Conservation (phyloP, 2,888 invertebrate species). For the Cabera pusaria region DNA sequence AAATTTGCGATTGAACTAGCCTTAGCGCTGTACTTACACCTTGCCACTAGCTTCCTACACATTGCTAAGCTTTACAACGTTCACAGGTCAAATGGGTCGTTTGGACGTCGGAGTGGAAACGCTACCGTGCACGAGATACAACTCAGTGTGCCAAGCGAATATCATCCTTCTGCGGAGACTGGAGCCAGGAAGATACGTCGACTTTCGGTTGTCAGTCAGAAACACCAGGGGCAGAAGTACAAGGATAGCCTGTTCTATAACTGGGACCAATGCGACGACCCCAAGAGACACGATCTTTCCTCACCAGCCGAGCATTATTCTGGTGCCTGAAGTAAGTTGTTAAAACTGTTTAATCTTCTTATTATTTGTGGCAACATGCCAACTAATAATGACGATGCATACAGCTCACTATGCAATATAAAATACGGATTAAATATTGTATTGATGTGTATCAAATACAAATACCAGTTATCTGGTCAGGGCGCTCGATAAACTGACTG, state of each 20-base stretch:
- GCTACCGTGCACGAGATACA: constrained; percentile 92
- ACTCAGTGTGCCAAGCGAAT: constrained; percentile 95
- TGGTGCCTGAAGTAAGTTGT: constrained; percentile 89
- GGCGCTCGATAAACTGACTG: no score
- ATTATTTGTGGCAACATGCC: no score
- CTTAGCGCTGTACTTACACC: no score
- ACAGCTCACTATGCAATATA: no score
- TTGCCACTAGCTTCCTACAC: no score
- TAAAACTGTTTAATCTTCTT: no score
- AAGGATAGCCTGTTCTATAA: constrained; percentile 90
- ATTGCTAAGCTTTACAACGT: no score
- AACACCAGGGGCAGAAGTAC: constrained; percentile 91
- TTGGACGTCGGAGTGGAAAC: constrained; percentile 91
- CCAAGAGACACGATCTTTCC: constrained; percentile 93
- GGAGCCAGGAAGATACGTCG: constrained; percentile 92
- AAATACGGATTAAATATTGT: no score
- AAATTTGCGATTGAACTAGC: no score
- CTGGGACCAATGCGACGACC: constrained; percentile 92
- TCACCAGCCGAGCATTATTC: constrained; percentile 89
- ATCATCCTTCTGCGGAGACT: constrained; percentile 90
- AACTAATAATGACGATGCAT: no score
- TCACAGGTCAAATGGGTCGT: constrained; percentile 86
- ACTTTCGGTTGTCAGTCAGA: constrained; percentile 88
- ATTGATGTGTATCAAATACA: no score
- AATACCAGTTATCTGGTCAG: no score